Base-by-base conservation (phyloP, 2,888 invertebrate species). In the Tigriopus californicus region DNA sequence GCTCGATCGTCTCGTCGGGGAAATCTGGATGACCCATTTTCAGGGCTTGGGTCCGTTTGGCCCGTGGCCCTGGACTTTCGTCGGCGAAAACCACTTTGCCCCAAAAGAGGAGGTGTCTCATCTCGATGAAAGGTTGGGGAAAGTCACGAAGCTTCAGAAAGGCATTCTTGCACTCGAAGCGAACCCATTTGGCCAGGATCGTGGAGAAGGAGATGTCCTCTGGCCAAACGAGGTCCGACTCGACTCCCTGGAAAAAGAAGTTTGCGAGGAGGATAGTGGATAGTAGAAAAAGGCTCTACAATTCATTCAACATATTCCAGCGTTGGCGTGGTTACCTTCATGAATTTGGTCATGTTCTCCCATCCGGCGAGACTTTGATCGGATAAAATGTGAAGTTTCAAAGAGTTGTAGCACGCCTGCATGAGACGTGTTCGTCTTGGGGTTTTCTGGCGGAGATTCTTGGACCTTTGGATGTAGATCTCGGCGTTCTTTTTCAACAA, bases 81-180 rank as follows among this genome's bases (percentile, higher is more conserved):
- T 97, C 95, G 0, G 91, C 94, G 0, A 89, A 95, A 59, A 85
- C 81, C 18, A 97, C 72, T 64, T 83, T 80, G 1, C 97, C 97
- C 81, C 89, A 92, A 15, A 94, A 76, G 63, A 83, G 81, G 70
- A 92, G 79, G 63, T 83, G 80, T 65, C 81, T 80, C 61, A 91
- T 82, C 66, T 84, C 80, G 66, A 95, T 77, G 73, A 94, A 79
- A 0, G 92, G 89, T 69, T 92, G 91, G 0, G 94, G 92, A 72
- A 94, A 97, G 74, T 98, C 97, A 6, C 97, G 77, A 63, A 98
- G 75, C 67, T 85, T 80, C 65, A 92, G 80, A 67, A 83, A 85
- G 86, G 92, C 91, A 67, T 83, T 83, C 18, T 80, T 79, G 65
- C 88, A 85, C 63, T 83, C 81, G 57, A 87, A 78, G 64, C 82